These are phyloP conservation scores for Steinernema feltiae DNA, from an alignment of 1,140 invertebrate genomes.

Conservation along the genomic window DNA sequence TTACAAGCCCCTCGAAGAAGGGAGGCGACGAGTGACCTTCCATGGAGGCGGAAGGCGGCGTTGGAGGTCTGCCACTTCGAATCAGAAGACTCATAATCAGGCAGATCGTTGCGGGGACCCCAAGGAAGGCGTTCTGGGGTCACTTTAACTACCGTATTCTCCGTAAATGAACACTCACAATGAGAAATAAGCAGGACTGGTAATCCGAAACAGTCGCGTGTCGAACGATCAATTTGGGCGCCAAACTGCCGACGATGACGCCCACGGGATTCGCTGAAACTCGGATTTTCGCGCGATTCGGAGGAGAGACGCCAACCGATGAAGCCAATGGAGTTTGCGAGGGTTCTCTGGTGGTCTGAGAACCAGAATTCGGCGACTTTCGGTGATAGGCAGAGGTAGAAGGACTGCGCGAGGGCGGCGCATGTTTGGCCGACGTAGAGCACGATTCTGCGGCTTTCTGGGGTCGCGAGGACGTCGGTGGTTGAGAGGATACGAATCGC, in stretches of 20 bases:
- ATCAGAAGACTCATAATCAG: neutral
- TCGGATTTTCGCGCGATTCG: neutral
- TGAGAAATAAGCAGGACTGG: neutral
- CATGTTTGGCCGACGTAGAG: constrained; percentile 31
- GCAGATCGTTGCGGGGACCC: neutral
- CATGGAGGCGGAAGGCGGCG: constrained; percentile 41
- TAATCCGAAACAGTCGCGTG: neutral
- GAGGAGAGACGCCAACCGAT: constrained; percentile 21
- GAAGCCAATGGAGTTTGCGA: constrained; percentile 52
- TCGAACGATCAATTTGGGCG: constrained; percentile 44
- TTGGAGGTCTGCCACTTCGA: neutral
- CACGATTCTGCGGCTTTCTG: neutral
- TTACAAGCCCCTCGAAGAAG: constrained; percentile 43
- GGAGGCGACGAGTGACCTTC: constrained; percentile 37
- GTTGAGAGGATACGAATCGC: constrained; percentile 32
- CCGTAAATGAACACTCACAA: neutral
- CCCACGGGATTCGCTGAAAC: constrained; percentile 54
- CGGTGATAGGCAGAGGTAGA: constrained; percentile 53
- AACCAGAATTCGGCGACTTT: constrained; percentile 58
- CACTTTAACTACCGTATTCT: neutral
- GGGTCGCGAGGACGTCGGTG: constrained; percentile 44
- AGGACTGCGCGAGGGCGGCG: constrained; percentile 48
- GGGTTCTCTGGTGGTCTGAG: constrained; percentile 45
- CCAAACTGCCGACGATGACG: constrained; percentile 53
- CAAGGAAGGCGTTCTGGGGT: neutral